A percentile compares a stretch with the other conserved stretches of the same genome.
phyloP scores from a whole-genome alignment of 2,113 vertebrate species.

The Cathartes aura region DNA sequence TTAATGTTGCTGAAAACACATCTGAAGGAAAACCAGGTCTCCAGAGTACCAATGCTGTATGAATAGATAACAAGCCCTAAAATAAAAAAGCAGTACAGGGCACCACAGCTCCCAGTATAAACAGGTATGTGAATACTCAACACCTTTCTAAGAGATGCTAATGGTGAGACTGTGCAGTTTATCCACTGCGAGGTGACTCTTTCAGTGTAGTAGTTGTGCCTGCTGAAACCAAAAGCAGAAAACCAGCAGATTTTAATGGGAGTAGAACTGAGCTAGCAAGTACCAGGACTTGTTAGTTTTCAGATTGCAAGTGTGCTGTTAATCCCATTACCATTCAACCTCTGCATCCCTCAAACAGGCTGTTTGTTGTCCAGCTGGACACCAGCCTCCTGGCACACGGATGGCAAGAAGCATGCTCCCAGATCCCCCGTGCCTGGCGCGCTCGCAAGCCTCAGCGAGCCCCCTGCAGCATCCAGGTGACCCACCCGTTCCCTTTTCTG shows the following conservation, averaged over 20 bases:
- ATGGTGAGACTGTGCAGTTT: background rate
- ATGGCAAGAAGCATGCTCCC: background rate
- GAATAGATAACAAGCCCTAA: background rate
- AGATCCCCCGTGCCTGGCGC: accelerated
- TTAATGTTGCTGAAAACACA: background rate
- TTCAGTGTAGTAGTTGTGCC: background rate
- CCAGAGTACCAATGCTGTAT: background rate
- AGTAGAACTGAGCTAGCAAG: background rate
- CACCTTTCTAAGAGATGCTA: background rate
- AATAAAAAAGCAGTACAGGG: background rate
- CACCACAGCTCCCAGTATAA: background rate
- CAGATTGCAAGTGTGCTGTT: background rate
- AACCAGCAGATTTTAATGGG: background rate
- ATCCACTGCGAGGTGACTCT: background rate
- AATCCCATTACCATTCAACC: background rate
- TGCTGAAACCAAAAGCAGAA: background rate
- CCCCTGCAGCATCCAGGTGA: background rate
- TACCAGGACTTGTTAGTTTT: background rate
- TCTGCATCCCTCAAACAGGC: background rate
- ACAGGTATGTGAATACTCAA: background rate
- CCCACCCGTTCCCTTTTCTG: background rate
- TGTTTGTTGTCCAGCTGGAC: background rate
- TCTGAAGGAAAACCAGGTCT: background rate
- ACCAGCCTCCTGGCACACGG: background rate
- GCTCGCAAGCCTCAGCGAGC: background rate